Evolutionary conservation across 2,113 vertebrate species (phyloP).

Genomic region (Pluvialis apricaria): DNA sequence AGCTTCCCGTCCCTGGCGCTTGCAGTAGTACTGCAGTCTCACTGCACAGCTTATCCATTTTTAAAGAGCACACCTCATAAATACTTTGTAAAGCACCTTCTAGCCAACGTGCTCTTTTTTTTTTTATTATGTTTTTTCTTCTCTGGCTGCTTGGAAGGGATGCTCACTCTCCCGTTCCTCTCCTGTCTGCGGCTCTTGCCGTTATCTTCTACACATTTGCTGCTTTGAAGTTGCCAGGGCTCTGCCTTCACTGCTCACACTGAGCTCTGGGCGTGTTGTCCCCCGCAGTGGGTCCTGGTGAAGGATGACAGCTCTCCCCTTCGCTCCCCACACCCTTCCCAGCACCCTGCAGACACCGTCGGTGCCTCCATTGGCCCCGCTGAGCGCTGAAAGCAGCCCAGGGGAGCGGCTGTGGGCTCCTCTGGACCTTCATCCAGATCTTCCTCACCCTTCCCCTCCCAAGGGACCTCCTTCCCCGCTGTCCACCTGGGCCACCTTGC

Average conservation of each 20-base stretch:
- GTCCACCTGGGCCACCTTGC: background rate
- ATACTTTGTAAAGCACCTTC: slow-evolving; percentile 60
- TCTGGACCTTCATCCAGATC: background rate
- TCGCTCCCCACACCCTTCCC: fast-evolving
- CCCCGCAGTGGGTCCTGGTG: fast-evolving
- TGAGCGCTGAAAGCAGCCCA: background rate
- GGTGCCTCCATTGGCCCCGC: fast-evolving
- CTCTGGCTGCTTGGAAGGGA: background rate
- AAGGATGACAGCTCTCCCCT: background rate
- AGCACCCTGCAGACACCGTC: background rate
- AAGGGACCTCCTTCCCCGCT: background rate
- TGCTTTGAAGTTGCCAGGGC: background rate
- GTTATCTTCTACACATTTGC: background rate
- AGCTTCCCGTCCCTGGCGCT: background rate
- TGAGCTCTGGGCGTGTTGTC: background rate
- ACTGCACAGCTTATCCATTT: slow-evolving; percentile 47
- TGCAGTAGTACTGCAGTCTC: background rate
- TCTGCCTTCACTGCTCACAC: background rate
- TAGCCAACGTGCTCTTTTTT: slow-evolving; percentile 17
- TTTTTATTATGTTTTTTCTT: background rate
- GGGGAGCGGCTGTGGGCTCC: fast-evolving
- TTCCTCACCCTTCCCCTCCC: background rate
- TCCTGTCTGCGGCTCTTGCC: background rate
- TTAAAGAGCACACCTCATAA: slow-evolving; percentile 54
- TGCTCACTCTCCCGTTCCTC: background rate